Evolutionary conservation across 2,888 invertebrate species (phyloP).

Genomic region (Colletes collaris): DNA sequence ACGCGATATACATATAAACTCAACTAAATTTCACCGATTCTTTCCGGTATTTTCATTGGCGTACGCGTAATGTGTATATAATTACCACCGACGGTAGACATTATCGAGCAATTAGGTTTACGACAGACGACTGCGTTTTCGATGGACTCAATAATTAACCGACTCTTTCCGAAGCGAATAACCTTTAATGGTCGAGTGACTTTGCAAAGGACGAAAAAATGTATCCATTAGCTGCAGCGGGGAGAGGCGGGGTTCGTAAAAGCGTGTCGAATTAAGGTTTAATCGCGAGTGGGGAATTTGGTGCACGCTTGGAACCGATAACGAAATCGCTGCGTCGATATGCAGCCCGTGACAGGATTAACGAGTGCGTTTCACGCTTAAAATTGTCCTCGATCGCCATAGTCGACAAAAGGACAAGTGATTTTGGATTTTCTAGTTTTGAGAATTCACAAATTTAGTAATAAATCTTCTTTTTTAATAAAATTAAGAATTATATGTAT

Average conservation of each 20-base stretch:
- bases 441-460: no score
- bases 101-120: slow-evolving; percentile 19
- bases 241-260: not conserved
- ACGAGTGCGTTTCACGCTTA: not conserved
- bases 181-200: slow-evolving; percentile 20
- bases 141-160: slow-evolving; percentile 24
- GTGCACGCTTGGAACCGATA: slow-evolving; percentile 24
- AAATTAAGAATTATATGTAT: no score
- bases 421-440: no score
- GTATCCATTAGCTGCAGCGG: slow-evolving; percentile 6
- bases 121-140: slow-evolving; percentile 17
- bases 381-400: not conserved
- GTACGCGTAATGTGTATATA: slow-evolving; percentile 13
- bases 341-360: no score
- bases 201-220: slow-evolving; percentile 18
- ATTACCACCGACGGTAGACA: slow-evolving; percentile 1
- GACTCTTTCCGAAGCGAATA: slow-evolving; percentile 15
- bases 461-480: no score
- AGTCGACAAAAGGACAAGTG: no score
- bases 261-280: not conserved
- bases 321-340: not conserved
- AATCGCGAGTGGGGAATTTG: slow-evolving; percentile 4
- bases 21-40: not conserved
- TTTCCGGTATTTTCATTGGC: not conserved
- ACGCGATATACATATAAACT: no score